Percentiles rank a stretch among this genome's conserved stretches.
These are phyloP conservation scores for Mactromeris polynyma DNA, from an alignment of 2,888 invertebrate species.

Conservation along the genomic window DNA sequence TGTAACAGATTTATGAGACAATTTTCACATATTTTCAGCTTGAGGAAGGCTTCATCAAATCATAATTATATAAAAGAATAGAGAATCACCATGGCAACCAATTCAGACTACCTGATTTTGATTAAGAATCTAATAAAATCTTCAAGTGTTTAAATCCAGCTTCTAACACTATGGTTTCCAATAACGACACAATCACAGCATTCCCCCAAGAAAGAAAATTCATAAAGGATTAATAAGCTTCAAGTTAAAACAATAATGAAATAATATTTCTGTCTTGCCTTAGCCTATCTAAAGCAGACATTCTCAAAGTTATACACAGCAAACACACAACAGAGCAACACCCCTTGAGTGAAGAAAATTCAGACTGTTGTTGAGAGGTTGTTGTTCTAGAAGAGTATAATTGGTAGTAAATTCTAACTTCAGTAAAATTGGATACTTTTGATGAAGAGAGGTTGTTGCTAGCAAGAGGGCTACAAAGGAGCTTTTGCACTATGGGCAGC, in stretches of 20 bases:
- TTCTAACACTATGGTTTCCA: not conserved
- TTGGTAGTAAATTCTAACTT: too few species aligned
- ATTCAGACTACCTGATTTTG: too few species aligned
- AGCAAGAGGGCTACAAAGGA: too few species aligned
- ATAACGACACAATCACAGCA: not conserved
- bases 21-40: not conserved
- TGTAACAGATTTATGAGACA: not conserved
- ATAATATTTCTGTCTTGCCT: not conserved
- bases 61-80: not conserved
- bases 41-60: not conserved
- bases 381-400: too few species aligned
- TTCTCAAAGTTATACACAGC: too few species aligned
- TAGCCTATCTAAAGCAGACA: not conserved
- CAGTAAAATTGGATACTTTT: too few species aligned
- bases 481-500: too few species aligned
- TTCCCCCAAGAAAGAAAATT: not conserved
- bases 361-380: too few species aligned
- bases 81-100: not conserved
- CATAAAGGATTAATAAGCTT: not conserved
- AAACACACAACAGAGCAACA: too few species aligned
- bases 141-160: not conserved
- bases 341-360: too few species aligned
- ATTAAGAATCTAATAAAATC: not conserved
- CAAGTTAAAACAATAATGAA: not conserved
- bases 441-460: too few species aligned